These are phyloP conservation scores for Melinaea marsaeus DNA, from an alignment of 2,888 invertebrate species.

Conservation along the genomic window DNA sequence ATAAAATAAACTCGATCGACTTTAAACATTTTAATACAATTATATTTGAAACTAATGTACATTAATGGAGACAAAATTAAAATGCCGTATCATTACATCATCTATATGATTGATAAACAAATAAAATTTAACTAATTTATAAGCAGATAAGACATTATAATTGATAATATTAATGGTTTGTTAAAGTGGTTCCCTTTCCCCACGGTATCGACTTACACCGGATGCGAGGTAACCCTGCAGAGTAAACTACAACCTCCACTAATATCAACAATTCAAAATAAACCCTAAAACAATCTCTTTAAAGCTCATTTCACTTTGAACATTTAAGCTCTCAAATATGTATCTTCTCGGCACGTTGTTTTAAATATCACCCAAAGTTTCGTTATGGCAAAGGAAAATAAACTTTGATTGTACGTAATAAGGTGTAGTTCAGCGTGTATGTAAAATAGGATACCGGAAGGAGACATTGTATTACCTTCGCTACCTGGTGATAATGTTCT, in stretches of 20 bases:
- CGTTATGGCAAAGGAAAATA: constrained; percentile 25
- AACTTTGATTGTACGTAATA: constrained; percentile 34
- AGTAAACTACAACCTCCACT: constrained; percentile 44
- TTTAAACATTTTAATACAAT: too few species aligned
- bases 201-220: constrained; percentile 72
- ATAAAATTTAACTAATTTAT: constrained; percentile 6
- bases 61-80: too few species aligned
- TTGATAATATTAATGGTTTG: constrained; percentile 38
- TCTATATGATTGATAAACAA: too few species aligned
- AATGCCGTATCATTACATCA: too few species aligned
- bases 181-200: constrained; percentile 59
- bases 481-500: constrained; percentile 75
- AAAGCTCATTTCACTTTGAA: constrained; percentile 28
- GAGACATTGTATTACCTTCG: constrained; percentile 63
- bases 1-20: too few species aligned
- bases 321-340: constrained; percentile 29
- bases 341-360: constrained; percentile 32
- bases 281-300: constrained; percentile 25
- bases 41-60: too few species aligned
- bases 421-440: constrained; percentile 34
- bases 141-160: constrained; percentile 13
- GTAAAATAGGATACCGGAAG: constrained; percentile 65
- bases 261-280: constrained; percentile 15
- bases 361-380: constrained; percentile 27
- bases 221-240: constrained; percentile 64